Conservation (phyloP, 2,797 vertebrate genomes). For the Delichon dasypus region DNA sequence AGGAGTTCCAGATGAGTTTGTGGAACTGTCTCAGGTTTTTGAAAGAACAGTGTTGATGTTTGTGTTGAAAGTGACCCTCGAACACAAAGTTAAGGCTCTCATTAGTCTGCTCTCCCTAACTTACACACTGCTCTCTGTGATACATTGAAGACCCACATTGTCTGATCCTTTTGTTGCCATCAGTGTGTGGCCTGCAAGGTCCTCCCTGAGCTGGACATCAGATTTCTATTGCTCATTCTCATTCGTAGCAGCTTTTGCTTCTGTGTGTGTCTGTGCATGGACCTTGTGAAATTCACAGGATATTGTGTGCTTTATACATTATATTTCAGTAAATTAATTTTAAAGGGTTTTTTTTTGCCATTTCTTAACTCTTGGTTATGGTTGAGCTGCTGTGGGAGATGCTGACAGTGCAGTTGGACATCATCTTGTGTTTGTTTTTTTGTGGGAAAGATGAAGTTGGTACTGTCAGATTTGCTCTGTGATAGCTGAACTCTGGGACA, state of each 20-base stretch:
- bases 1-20: conserved; percentile 25
- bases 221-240: neutral
- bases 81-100: conserved; percentile 4
- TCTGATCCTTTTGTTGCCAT: neutral
- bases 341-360: neutral
- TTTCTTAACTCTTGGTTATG: neutral
- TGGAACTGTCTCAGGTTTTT: conserved; percentile 8
- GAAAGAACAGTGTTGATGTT: neutral
- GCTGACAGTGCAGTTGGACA: neutral
- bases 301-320: neutral
- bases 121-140: neutral
- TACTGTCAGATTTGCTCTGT: neutral
- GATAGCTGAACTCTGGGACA: neutral
- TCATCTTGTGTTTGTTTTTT: conserved; percentile 1
- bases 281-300: neutral
- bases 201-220: neutral
- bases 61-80: neutral
- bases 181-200: neutral
- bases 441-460: conserved; percentile 3
- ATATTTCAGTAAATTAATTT: neutral
- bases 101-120: neutral
- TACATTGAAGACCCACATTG: neutral
- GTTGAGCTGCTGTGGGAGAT: conserved; percentile 1
- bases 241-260: neutral
- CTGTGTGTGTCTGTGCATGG: neutral